Conservation (phyloP, 1,140 invertebrate species). For the Temnothorax nylanderi region DNA sequence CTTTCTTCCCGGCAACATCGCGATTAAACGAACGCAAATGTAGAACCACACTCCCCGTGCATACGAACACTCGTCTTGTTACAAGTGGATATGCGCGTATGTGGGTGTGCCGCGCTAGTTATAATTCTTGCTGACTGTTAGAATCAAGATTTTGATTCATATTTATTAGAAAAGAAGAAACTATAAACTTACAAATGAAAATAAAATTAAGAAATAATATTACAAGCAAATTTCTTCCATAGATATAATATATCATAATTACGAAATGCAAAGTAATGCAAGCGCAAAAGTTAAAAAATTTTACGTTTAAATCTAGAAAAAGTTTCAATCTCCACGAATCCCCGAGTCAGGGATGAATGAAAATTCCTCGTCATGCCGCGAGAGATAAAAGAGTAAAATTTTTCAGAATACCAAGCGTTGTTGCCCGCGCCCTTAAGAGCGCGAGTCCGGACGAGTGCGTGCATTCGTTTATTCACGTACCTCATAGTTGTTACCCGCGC, state of each 20-base stretch:
- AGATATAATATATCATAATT: neutral
- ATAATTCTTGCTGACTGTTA: neutral
- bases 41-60: neutral
- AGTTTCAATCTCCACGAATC: neutral
- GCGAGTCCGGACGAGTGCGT: slow-evolving; percentile 24
- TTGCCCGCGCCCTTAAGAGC: slow-evolving; percentile 11
- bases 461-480: slow-evolving; percentile 34
- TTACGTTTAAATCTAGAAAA: neutral
- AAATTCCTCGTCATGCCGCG: slow-evolving; percentile 3
- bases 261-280: neutral
- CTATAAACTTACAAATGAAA: neutral
- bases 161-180: neutral
- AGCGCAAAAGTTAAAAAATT: neutral
- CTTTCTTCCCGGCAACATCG: slow-evolving; percentile 49
- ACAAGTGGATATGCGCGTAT: neutral
- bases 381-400: slow-evolving; percentile 32
- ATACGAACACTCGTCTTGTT: slow-evolving; percentile 1
- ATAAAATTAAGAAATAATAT: neutral
- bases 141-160: neutral
- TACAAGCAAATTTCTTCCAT: neutral
- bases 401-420: slow-evolving; percentile 8
- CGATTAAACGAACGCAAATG: slow-evolving; percentile 51
- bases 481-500: slow-evolving; percentile 6
- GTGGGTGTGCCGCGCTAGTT: neutral
- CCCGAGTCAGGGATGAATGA: neutral